phyloP scores from a whole-genome alignment of 2,113 vertebrate species.

The Emydocephalus ijimae region DNA sequence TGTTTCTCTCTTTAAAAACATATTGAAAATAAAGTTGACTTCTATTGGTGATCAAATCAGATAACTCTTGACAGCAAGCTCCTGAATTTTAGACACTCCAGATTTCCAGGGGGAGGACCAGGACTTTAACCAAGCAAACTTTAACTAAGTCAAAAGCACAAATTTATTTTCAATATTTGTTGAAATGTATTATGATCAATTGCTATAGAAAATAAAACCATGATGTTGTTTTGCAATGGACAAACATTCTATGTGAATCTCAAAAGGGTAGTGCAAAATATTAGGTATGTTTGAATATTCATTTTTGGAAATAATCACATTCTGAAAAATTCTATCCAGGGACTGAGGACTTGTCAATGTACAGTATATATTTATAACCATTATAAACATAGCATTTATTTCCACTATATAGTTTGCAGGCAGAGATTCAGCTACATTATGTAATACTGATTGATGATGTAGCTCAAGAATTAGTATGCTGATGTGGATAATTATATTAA shows the following conservation, averaged over 20 bases:
- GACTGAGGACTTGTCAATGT: not conserved
- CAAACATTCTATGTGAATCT: not conserved
- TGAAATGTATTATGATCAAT: not conserved
- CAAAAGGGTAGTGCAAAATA: not conserved
- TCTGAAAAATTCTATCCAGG: not conserved
- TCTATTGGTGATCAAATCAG: not conserved
- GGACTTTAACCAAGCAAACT: not conserved
- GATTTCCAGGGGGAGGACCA: not conserved
- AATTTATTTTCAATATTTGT: not conserved
- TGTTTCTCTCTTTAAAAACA: not conserved
- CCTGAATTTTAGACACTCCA: not conserved
- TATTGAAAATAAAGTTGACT: not conserved
- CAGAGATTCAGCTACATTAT: not conserved
- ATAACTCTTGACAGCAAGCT: not conserved
- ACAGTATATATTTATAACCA: not conserved
- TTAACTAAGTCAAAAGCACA: slow-evolving; percentile 25
- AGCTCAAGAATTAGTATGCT: not conserved
- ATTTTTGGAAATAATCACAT: not conserved
- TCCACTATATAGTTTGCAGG: not conserved
- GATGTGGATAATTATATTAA: not conserved
- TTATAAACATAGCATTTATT: not conserved
- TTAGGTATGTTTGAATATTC: not conserved
- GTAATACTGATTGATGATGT: not conserved
- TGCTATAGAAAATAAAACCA: not conserved
- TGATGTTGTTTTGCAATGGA: not conserved